Evolutionary conservation across 2,888 invertebrate species (phyloP), one percentile per base, ranked within the genome.

Genomic region (Rhodophaea formosa): DNA sequence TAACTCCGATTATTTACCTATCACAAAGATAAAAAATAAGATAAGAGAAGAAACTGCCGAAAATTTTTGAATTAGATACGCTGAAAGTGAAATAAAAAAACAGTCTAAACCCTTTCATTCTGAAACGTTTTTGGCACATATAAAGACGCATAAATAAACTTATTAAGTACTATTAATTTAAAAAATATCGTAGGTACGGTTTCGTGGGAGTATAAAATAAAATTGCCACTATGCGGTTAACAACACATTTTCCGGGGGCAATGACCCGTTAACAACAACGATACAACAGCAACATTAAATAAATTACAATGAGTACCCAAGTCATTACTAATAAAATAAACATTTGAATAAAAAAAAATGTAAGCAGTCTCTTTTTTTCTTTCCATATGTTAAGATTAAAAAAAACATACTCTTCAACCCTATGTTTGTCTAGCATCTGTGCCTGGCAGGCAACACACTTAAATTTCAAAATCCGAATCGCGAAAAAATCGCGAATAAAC

Each of bases 181-280:
- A 39, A n/a, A 16, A 15, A 35, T 35, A 1, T 32, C 14, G 14
- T 35, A 32, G 7, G 8, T 17, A 46, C 46, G 12, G 17, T 17
- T 32, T 32, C 14, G 49, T 32, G 14, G n/a, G 43, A 53, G 14
- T 43, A 14, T 29, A 29, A 67, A 68, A 67, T 61, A 66, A 63
- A 69, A 66, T 69, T 65, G 67, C 69, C 49, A 66, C 68, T 72
- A 72, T 72, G 76, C 72, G 75, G 79, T 77, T 79, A 77, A 75
- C 79, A 74, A 75, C 75, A 74, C 51, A 51, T 79, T 86, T 87
- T 86, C 87, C 86, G 80, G 86, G 86, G 86, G 87, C 81, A 78
- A 59, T 69, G 82, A 81, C 78, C 84, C 67, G 60, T 77, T 82
- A 76, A 80, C 82, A 75, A 51, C 67, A 59, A 56, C 61, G 57